Conservation (phyloP, 2,113 vertebrate species). For the Petrocephalus microphthalmus region DNA sequence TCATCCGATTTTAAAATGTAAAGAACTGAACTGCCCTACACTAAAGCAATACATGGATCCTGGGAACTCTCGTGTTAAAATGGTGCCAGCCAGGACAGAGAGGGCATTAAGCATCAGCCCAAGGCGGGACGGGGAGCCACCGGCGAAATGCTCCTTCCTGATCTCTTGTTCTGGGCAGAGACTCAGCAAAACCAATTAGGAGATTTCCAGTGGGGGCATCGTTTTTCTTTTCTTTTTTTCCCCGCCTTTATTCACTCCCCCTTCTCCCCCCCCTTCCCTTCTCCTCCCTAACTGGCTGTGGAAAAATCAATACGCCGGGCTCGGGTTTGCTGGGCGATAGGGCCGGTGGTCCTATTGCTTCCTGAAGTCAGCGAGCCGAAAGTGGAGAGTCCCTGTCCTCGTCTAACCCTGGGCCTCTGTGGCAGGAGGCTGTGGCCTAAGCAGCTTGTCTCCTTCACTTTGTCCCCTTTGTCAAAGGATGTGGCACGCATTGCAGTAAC, state of each 20-base stretch:
- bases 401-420: conserved; percentile 5
- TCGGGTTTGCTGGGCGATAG: conserved; percentile 58
- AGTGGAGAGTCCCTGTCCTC: conserved; percentile 39
- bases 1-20: neutral
- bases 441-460: neutral
- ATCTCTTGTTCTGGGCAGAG: conserved; percentile 18
- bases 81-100: neutral
- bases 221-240: conserved; percentile 23
- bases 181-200: conserved; percentile 28
- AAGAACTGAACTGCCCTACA: neutral
- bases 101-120: neutral
- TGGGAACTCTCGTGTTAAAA: neutral
- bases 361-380: conserved; percentile 48
- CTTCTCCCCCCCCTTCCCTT: neutral
- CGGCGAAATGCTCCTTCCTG: neutral
- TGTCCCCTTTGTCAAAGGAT: neutral
- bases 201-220: conserved; percentile 21
- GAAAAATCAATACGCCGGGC: conserved; percentile 59
- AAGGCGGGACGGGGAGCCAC: neutral
- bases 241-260: conserved; percentile 9
- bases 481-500: neutral
- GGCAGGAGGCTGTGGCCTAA: conserved; percentile 10
- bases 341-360: conserved; percentile 39
- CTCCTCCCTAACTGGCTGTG: conserved; percentile 18
- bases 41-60: neutral